Evolutionary conservation across 2,113 vertebrate species (phyloP).

Genomic region (Urocolius indicus): DNA sequence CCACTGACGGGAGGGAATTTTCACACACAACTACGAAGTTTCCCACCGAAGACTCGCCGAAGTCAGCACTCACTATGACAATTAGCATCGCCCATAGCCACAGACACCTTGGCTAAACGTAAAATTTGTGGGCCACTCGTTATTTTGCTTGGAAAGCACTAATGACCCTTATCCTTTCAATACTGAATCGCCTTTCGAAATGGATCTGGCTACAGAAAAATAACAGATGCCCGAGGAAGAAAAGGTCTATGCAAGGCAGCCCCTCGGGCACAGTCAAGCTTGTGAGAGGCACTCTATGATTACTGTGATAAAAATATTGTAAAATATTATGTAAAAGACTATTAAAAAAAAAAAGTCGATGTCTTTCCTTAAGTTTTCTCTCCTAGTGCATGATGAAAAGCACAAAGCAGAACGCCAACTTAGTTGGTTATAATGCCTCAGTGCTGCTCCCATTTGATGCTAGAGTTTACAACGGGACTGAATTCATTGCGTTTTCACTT

Average conservation of each 20-base stretch:
- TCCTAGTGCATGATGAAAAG: background rate
- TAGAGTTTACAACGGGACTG: background rate
- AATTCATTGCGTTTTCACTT: background rate
- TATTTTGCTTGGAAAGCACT: conserved; percentile 52
- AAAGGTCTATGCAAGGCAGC: background rate
- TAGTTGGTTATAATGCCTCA: background rate
- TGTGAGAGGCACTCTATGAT: background rate
- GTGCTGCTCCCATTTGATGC: background rate
- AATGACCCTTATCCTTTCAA: background rate
- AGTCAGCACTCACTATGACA: background rate
- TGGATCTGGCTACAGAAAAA: background rate
- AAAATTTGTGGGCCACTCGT: conserved; percentile 27
- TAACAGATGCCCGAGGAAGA: background rate
- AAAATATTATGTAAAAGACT: background rate
- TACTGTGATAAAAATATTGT: background rate
- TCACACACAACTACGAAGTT: background rate
- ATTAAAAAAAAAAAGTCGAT: background rate
- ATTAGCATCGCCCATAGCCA: conserved; percentile 10
- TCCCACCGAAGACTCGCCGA: conserved; percentile 22
- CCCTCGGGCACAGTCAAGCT: background rate
- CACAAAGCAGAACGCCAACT: background rate
- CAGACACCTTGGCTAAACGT: background rate
- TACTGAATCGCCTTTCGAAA: background rate
- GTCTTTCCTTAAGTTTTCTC: background rate
- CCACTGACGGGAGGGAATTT: background rate